phyloP scores from a whole-genome alignment of 2,113 vertebrate species.

The Psephotus haematonotus region DNA sequence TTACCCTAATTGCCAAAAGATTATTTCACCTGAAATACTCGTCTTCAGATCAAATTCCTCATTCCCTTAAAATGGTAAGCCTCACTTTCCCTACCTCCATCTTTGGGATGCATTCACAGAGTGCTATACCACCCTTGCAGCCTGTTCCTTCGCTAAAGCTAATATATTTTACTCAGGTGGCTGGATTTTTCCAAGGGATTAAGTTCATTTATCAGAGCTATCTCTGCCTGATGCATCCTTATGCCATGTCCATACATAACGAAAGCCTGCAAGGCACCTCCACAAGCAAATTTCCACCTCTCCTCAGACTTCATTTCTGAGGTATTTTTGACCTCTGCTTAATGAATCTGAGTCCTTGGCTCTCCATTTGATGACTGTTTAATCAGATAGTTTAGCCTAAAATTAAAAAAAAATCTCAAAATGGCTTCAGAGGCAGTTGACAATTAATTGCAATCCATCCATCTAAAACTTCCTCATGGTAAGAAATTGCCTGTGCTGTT shows the following conservation, averaged over 20 bases:
- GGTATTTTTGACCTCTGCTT: neutral
- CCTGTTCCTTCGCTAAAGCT: neutral
- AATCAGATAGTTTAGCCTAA: neutral
- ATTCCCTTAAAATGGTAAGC: neutral
- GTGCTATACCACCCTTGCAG: neutral
- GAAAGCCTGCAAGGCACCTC: neutral
- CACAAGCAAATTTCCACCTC: neutral
- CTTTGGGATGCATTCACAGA: neutral
- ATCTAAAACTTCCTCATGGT: neutral
- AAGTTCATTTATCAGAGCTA: neutral
- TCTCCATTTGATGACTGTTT: neutral
- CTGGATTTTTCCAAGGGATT: neutral
- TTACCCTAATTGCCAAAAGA: neutral
- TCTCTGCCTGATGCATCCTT: neutral
- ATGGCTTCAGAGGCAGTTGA: neutral
- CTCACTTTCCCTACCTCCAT: neutral
- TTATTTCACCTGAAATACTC: neutral
- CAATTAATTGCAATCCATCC: neutral
- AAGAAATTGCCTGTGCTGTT: neutral
- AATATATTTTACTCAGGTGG: neutral
- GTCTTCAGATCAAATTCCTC: neutral
- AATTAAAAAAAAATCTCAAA: neutral
- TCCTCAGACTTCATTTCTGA: neutral
- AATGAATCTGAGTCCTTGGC: neutral
- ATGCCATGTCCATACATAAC: neutral